Base-by-base conservation (phyloP, 1,140 invertebrate species). In the Drosophila nigromelanica region DNA sequence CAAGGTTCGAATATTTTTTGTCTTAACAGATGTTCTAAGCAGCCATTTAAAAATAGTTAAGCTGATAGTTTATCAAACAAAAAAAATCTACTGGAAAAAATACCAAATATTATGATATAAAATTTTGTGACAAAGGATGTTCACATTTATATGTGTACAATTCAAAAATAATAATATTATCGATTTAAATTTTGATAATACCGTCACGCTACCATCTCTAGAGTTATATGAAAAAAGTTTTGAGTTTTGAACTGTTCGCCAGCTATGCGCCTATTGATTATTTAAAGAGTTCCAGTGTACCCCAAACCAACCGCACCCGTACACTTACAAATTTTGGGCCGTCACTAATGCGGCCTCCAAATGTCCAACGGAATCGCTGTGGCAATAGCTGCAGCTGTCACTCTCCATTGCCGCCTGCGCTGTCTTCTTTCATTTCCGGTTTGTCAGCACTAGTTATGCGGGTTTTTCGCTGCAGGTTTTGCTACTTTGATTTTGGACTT, bases 401-500 rank as follows among this genome's bases (percentile, higher is more conserved):
- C 45, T 63, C 12, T 54, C n/a, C 37, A 27, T 66, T 59, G 37
- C 45, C 51, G 35, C 8, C 18, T n/a, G 11, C 6, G 54, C 33
- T 74, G 75, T 56, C 66, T 75, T 63, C 64, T 60, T 74, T 75
- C 72, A 78, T 78, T 78, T 75, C 75, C 75, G 67, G 56, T 70
- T 66, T 69, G 66, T 69, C 58, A 51, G 56, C 37, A 55, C 15
- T 35, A 68, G 50, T 42, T 48, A 58, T 45, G 40, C 55, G 40
- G 55, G 55, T 10, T 58, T 56, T 39, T 58, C 8, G 8, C 8
- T 58, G 54, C 39, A 43, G 54, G 54, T 42, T 56, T 27, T 27
- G 33, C 12, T 30, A 14, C 54, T 56, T 30, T 56, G 54, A 56
- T 42, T 43, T 12, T 8, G 40, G 50, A 15, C 50, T 24, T 45